Evolutionary conservation across 2,888 invertebrate genomes (phyloP), one percentile per base, ranked within the genome.

Genomic region (Drosophila leonis): DNA sequence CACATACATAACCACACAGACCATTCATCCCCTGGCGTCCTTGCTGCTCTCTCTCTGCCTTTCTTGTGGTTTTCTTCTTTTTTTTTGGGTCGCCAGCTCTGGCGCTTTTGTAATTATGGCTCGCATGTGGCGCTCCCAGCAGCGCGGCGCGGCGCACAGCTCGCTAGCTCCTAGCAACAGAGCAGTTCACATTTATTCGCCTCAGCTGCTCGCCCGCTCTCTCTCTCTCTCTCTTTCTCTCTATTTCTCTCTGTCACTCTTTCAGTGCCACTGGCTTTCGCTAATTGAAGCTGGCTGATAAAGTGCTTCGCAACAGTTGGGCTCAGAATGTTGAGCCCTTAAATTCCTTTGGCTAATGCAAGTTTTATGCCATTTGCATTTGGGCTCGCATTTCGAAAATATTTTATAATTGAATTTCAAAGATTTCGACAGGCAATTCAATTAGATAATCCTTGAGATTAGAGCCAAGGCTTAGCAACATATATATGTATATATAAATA

Each of bases 21-120:
- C 15, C n/a, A 46, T 9, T 44, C 48, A 48, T 48, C 48, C 48
- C 29, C 48, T 48, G 29, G 9, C 46, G 27, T 29, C 27, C 46
- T 24, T 24, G 9, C 35, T 10, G 1, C 35, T 41, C 24, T 39
- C 24, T 37, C 29, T 63, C 33, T 54, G 41, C 59, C 49, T 44
- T 59, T 56, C 56, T 39, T 48, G 59, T 35, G 59, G 68, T 68
- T 39, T 44, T 24, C 44, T 44, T 44, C 18, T 37, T 4, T 12
- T 20, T 39, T 78, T 78, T 62, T 44, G 82, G 68, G 68, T 71
- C 80, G 82, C 74, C 79, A 74, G 56, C 66, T 54, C 72, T 75
- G 84, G 67, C 75, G 85, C 90, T 73, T 81, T 78, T 78, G 79
- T 78, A 81, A 83, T 89, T 89, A 83, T 82, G 85, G 65, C 69